Evolutionary conservation across 2,797 vertebrate genomes (phyloP).

Genomic region (Ptychobarbus kaznakovi): DNA sequence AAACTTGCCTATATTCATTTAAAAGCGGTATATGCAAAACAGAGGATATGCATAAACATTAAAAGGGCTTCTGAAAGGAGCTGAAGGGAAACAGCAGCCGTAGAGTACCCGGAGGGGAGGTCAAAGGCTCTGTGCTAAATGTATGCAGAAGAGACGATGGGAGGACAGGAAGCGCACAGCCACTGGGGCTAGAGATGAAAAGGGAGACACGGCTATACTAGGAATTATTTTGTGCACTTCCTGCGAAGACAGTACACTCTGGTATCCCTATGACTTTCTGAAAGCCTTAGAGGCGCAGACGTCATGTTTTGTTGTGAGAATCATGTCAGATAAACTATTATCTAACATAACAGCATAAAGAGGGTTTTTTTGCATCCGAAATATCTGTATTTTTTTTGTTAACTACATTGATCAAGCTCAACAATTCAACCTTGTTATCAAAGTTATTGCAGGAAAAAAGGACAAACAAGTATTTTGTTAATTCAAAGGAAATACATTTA

Average conservation of each 20-base stretch:
- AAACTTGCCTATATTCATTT: constrained; percentile 18
- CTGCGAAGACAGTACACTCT: background rate
- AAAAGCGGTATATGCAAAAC: constrained; percentile 35
- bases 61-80: constrained; percentile 59
- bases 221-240: constrained; percentile 26
- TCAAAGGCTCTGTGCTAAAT: constrained; percentile 40
- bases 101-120: constrained; percentile 47
- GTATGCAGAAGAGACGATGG: constrained; percentile 55
- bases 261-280: background rate
- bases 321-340: background rate
- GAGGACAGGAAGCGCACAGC: constrained; percentile 28
- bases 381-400: background rate
- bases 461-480: background rate
- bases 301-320: background rate
- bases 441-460: background rate
- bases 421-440: background rate
- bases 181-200: constrained; percentile 40
- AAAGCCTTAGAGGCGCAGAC: background rate
- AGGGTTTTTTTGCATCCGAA: background rate
- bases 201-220: constrained; percentile 15
- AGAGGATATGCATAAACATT: constrained; percentile 44
- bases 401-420: background rate
- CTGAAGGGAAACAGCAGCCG: constrained; percentile 23
- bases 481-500: background rate
- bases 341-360: background rate